Percentiles rank a stretch among this genome's conserved stretches.
Evolutionary conservation across 2,888 invertebrate species (phyloP).

Genomic region (Drosophila anceps): DNA sequence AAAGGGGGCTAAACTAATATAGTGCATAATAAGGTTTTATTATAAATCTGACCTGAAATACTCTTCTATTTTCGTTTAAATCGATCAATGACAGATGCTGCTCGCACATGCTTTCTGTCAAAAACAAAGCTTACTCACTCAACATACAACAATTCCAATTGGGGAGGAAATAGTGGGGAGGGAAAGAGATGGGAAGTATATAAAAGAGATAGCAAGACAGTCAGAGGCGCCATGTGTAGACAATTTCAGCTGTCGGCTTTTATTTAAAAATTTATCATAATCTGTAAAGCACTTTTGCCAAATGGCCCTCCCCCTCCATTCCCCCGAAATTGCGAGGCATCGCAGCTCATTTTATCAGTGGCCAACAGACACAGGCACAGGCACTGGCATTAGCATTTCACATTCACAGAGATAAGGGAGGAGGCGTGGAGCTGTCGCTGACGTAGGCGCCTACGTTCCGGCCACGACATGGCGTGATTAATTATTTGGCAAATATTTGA

Average conservation of each 20-base stretch:
- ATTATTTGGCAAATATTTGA: constrained; percentile 78
- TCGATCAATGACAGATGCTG: too few species aligned
- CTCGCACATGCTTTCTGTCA: constrained; percentile 15
- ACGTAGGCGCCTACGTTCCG: constrained; percentile 40
- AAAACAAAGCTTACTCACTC: constrained; percentile 13
- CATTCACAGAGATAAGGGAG: background rate
- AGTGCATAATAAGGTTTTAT: too few species aligned
- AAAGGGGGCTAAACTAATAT: too few species aligned
- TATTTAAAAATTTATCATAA: constrained; percentile 69
- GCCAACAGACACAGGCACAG: constrained; percentile 51
- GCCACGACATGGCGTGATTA: constrained; percentile 71
- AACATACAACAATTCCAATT: background rate
- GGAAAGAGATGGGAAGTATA: background rate
- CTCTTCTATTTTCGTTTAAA: too few species aligned
- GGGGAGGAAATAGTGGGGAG: background rate
- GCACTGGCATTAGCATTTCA: constrained; percentile 9
- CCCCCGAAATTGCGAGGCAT: constrained; percentile 13
- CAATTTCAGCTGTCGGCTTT: constrained; percentile 62
- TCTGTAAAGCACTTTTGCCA: constrained; percentile 28
- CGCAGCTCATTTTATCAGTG: constrained; percentile 54
- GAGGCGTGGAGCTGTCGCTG: constrained; percentile 19
- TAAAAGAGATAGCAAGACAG: background rate
- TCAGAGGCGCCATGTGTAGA: constrained; percentile 35
- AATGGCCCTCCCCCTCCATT: background rate
- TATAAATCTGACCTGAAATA: too few species aligned